phyloP scores from a whole-genome alignment of 2,113 vertebrate genomes.

The Bolborhynchus lineola region DNA sequence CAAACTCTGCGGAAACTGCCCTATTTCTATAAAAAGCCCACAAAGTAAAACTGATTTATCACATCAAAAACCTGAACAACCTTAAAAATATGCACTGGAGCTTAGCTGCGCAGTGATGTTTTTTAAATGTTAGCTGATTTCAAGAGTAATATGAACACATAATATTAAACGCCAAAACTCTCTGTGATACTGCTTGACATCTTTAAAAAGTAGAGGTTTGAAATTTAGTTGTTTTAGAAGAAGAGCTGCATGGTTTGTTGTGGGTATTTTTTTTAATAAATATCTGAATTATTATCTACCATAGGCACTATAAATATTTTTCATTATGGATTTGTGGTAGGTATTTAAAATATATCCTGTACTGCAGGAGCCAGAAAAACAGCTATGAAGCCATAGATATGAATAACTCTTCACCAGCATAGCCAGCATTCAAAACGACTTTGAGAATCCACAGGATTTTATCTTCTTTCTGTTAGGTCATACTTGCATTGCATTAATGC shows the following conservation, averaged over 20 bases:
- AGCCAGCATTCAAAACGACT: neutral
- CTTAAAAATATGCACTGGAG: neutral
- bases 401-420: conserved; percentile 11
- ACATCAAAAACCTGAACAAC: neutral
- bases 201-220: neutral
- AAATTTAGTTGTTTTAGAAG: conserved; percentile 7
- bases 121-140: neutral
- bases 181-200: neutral
- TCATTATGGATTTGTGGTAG: conserved; percentile 44
- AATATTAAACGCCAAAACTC: conserved; percentile 11
- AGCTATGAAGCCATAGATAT: neutral
- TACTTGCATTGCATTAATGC: neutral
- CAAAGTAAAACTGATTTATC: neutral
- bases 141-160: neutral
- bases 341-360: conserved; percentile 30
- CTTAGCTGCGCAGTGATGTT: neutral
- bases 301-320: conserved; percentile 14
- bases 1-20: neutral
- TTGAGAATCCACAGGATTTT: neutral
- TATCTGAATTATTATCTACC: conserved; percentile 19
- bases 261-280: neutral
- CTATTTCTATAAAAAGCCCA: neutral
- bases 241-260: neutral
- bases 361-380: conserved; percentile 13
- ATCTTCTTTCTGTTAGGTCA: neutral